phyloP scores from a whole-genome alignment of 1,140 invertebrate genomes.

The Gonatopus flavifemur region DNA sequence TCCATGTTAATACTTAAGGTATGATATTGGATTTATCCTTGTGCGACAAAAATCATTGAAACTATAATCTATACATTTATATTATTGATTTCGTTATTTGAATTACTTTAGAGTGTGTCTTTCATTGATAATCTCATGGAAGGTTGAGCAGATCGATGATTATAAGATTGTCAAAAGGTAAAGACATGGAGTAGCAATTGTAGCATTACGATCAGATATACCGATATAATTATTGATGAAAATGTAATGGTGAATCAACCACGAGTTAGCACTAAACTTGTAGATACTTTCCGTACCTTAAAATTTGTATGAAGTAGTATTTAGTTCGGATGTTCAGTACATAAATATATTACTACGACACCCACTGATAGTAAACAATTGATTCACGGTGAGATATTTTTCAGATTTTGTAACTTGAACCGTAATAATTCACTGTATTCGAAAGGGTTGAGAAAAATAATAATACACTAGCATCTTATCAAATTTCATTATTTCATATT shows the following conservation, averaged over 20 bases:
- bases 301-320: conserved; percentile 48
- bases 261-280: conserved; percentile 39
- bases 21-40: conserved; percentile 32
- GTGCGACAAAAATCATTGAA: conserved; percentile 29
- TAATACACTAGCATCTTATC: too few species aligned
- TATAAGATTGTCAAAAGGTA: conserved; percentile 31
- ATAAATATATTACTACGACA: conserved; percentile 28
- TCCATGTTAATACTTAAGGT: conserved; percentile 42
- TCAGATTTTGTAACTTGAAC: too few species aligned
- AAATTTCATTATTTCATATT: too few species aligned
- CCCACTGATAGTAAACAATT: too few species aligned
- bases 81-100: conserved; percentile 41
- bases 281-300: conserved; percentile 53
- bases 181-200: too few species aligned
- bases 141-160: conserved; percentile 32
- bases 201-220: conserved; percentile 11
- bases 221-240: not conserved
- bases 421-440: not conserved
- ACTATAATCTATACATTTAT: conserved; percentile 34
- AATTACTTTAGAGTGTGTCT: conserved; percentile 34
- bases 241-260: conserved; percentile 18
- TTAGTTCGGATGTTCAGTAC: conserved; percentile 22
- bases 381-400: too few species aligned
- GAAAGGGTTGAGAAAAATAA: not conserved
- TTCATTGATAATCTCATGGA: conserved; percentile 22